A percentile compares a stretch with the other conserved stretches of the same genome.
Conservation (phyloP, 1,140 invertebrate genomes). For the Bombus waltoni region DNA sequence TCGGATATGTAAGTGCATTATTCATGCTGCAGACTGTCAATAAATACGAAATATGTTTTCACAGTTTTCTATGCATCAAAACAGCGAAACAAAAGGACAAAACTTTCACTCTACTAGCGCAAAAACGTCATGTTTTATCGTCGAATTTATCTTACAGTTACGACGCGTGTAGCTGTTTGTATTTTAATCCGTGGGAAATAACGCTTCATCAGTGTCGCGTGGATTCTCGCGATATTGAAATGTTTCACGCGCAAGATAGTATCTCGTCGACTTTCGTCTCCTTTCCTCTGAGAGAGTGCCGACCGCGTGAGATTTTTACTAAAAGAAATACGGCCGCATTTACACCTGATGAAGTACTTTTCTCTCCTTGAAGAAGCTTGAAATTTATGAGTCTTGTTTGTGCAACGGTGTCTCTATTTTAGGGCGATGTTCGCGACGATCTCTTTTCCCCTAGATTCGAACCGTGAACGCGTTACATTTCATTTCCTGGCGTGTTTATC, state of each 20-base stretch:
- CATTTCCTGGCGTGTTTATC: not conserved
- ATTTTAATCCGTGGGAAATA: not conserved
- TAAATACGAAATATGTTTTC: not conserved
- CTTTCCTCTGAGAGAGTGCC: not conserved
- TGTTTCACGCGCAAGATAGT: not conserved
- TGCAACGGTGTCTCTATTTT: constrained; percentile 49
- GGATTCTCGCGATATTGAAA: constrained; percentile 7
- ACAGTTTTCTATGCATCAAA: constrained; percentile 47
- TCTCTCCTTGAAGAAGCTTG: constrained; percentile 26
- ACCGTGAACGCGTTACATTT: constrained; percentile 13
- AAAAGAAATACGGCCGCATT: constrained; percentile 56
- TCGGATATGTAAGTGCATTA: not conserved
- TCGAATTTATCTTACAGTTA: not conserved
- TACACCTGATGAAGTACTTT: constrained; percentile 64
- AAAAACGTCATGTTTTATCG: not conserved
- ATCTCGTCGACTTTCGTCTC: too few species aligned
- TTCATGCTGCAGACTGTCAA: not conserved
- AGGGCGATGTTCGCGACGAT: constrained; percentile 34
- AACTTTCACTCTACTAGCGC: not conserved
- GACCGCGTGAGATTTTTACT: constrained; percentile 25
- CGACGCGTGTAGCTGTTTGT: not conserved
- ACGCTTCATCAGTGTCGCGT: not conserved
- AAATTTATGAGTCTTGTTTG: constrained; percentile 75
- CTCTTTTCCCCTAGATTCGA: not conserved
- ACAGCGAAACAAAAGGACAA: not conserved